Base-by-base conservation (phyloP, 2,888 invertebrate species). In the Oithona nana region DNA sequence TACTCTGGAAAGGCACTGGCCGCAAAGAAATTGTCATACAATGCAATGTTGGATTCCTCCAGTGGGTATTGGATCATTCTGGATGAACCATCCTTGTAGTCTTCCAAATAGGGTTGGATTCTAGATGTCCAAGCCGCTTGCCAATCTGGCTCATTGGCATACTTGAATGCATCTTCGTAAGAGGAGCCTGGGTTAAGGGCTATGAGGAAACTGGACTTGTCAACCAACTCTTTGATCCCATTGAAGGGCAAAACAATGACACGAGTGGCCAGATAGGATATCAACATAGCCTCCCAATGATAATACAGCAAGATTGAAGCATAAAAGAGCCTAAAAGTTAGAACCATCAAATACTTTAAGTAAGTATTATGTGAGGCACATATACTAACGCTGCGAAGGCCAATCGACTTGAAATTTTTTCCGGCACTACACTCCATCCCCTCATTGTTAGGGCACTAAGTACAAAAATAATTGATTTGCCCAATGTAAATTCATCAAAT, bases 211-310 rank as follows among this genome's bases (percentile, higher is more conserved):
- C 39, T 13, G 16, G 8, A 16, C 11, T 20, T 4, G 8, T 20
- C 22, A 22, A 2, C 22, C 8, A 49, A 20, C 3, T 22, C 50
- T 49, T 49, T n/a, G 2, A 49, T n/a, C 2, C 20, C 3, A 20
- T 54, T 26, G 26, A 54, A 54, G 20, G 54, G 54, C 22, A 54
- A 26, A 26, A 54, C 54, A 54, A 54, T 54, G 24, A 54, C 54
- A 16, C 54, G 54, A 11, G 54, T 54, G 20, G 54, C 20, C 20
- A 54, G 26, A 11, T 54, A 54, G 1, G 54, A 54, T 16, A 54
- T 54, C 54, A 54, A 54, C 54, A 54, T 54, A 16, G 54, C 54
- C 54, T 54, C 54, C 54, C 54, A 54, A 54, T 54, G 54, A 20
- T 26, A 54, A 26, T 24, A 54, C 3, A 54, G 24, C 54, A 54